Evolutionary conservation across 2,797 vertebrate species (phyloP).

Genomic region (Bucorvus abyssinicus): DNA sequence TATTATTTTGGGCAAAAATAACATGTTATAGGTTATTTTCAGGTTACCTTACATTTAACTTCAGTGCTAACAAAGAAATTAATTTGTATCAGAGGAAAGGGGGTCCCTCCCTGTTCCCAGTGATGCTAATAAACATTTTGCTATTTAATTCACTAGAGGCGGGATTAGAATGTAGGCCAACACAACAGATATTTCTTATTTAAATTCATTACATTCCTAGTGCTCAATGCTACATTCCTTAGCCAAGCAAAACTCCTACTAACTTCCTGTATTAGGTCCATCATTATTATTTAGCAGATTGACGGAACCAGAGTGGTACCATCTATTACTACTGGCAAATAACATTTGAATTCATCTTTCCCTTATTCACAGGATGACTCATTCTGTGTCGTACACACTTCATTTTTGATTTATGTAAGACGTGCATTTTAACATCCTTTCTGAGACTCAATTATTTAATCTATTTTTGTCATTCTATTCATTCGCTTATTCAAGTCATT

Average conservation of each 20-base stretch:
- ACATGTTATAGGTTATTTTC: neutral
- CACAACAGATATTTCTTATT: slow-evolving; percentile 9
- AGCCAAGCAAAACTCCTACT: slow-evolving; percentile 46
- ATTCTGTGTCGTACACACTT: slow-evolving; percentile 69
- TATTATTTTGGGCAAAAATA: neutral
- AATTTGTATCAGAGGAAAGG: neutral
- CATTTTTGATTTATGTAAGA: slow-evolving; percentile 75
- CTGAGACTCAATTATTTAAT: slow-evolving; percentile 73
- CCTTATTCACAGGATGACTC: slow-evolving; percentile 70
- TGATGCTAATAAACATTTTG: neutral
- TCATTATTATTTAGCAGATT: slow-evolving; percentile 53
- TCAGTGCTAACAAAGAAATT: neutral
- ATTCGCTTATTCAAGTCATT: slow-evolving; percentile 62
- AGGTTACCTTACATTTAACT: neutral
- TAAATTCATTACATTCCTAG: slow-evolving; percentile 1
- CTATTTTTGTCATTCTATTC: slow-evolving; percentile 74
- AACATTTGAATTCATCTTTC: slow-evolving; percentile 62
- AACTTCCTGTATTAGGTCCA: slow-evolving; percentile 46
- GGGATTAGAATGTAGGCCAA: slow-evolving; percentile 4
- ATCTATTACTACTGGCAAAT: slow-evolving; percentile 63
- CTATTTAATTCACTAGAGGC: neutral
- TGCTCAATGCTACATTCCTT: neutral
- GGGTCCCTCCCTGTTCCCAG: neutral
- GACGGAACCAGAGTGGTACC: slow-evolving; percentile 41
- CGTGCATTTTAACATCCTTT: slow-evolving; percentile 65